Percentiles rank a stretch among this genome's conserved stretches.
Conservation (phyloP, 2,797 vertebrate genomes). For the Rhynchotus rufescens region DNA sequence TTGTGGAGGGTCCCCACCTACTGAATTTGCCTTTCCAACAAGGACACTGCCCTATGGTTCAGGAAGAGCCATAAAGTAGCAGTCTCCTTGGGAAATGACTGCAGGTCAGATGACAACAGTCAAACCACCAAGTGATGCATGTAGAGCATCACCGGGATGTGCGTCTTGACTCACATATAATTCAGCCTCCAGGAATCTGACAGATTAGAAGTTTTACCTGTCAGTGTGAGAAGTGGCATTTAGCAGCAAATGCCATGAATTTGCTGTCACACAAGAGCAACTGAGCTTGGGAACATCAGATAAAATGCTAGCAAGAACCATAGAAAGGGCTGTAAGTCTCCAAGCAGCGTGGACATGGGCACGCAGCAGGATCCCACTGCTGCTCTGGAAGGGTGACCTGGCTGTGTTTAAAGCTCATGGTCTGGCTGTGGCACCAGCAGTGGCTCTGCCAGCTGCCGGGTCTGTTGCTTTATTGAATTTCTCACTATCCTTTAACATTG, state of each 20-base stretch:
- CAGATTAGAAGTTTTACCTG: neutral
- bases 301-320: neutral
- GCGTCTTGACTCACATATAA: constrained; percentile 19
- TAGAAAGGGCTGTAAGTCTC: neutral
- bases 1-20: neutral
- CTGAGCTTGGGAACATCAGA: neutral
- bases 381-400: neutral
- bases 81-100: neutral
- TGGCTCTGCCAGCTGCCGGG: neutral
- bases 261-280: neutral
- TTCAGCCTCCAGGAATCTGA: constrained; percentile 29
- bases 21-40: constrained; percentile 4
- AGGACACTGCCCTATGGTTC: neutral
- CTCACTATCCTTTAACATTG: neutral
- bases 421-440: neutral
- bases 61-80: neutral
- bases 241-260: constrained; percentile 1
- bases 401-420: neutral
- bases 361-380: neutral
- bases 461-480: neutral
- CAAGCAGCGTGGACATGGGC: neutral
- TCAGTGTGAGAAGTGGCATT: neutral
- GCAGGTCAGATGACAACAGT: neutral
- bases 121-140: neutral
- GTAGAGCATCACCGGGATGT: neutral